Base-by-base conservation (phyloP, 2,888 invertebrate species). In the Campoletis raptor region DNA sequence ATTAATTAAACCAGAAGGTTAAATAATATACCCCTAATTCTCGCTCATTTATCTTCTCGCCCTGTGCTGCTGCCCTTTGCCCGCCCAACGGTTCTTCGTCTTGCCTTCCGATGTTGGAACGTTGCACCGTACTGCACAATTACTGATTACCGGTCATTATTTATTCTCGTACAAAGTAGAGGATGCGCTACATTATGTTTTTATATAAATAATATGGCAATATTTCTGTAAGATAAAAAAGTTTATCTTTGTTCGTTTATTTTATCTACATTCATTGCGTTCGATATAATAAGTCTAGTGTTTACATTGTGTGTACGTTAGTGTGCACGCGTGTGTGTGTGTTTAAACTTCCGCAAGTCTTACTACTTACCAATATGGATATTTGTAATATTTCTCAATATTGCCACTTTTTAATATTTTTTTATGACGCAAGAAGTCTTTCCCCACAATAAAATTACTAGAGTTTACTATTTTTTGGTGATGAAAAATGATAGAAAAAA, bases 1-100 rank as follows among this genome's bases (percentile, higher is more conserved):
- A 90, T 91, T 90, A 90, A 91, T 91, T 91, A 90, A 90, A 89
- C 88, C 84, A 82, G 83, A 86, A 87, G 84, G 88, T 89, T 89
- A 88, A 90, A 89, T 90, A 89, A 90, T 90, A 90, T 88, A 87
- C 88, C 90, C 88, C 88, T 90, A 90, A 90, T 91, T 89, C 89
- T 74, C 86, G 74, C 83, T 86, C 86, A 73, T 86, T 84, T 84
- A 86, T 86, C 86, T 81, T 86, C 83, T 69, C 78, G 81, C 70
- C 81, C 77, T n/a, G n/a, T 45, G 67, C 73, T 30, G 48, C 81
- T 73, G 73, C 81, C 73, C 73, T 54, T 66, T 48, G 42, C 42
- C 37, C 69, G 48, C 45, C 69, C 66, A 40, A 21, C 40, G 18
- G 24, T 48, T 72, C 77, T 24, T 30, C 36, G 48, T 42, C 70